Evolutionary conservation across 1,140 invertebrate genomes (phyloP).

Genomic region (Mya arenaria): DNA sequence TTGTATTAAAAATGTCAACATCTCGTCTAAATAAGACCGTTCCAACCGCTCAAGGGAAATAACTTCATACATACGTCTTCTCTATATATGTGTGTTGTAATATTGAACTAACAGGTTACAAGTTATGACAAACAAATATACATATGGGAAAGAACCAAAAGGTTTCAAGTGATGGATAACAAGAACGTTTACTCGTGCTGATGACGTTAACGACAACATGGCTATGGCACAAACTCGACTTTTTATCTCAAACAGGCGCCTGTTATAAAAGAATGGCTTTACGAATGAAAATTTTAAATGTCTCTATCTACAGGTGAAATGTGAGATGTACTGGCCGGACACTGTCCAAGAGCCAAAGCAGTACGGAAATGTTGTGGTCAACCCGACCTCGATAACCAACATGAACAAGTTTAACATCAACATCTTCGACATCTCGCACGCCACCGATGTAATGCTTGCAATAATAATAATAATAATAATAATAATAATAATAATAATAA

Average conservation of each 20-base stretch:
- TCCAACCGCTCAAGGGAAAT: too few species aligned
- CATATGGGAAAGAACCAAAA: neutral
- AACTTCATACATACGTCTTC: too few species aligned
- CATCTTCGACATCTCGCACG: slow-evolving; percentile 62
- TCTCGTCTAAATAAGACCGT: too few species aligned
- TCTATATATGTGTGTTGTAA: too few species aligned
- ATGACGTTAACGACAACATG: neutral
- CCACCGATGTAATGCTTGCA: too few species aligned
- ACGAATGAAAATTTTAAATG: neutral
- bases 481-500: too few species aligned
- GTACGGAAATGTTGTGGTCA: slow-evolving; percentile 67
- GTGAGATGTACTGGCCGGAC: slow-evolving; percentile 69
- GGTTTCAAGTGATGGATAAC: neutral
- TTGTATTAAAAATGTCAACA: too few species aligned
- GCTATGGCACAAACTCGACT: neutral
- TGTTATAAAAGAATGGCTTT: neutral
- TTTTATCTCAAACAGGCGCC: neutral
- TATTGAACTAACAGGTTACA: too few species aligned
- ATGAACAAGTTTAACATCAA: slow-evolving; percentile 65
- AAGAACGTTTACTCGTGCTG: too few species aligned
- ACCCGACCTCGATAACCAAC: slow-evolving; percentile 58
- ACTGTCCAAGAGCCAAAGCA: slow-evolving; percentile 57
- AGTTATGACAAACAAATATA: too few species aligned
- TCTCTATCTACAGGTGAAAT: slow-evolving; percentile 67
- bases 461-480: too few species aligned